Evolutionary conservation across 2,797 vertebrate genomes (phyloP).

Genomic region (Sebastes oblongus): DNA sequence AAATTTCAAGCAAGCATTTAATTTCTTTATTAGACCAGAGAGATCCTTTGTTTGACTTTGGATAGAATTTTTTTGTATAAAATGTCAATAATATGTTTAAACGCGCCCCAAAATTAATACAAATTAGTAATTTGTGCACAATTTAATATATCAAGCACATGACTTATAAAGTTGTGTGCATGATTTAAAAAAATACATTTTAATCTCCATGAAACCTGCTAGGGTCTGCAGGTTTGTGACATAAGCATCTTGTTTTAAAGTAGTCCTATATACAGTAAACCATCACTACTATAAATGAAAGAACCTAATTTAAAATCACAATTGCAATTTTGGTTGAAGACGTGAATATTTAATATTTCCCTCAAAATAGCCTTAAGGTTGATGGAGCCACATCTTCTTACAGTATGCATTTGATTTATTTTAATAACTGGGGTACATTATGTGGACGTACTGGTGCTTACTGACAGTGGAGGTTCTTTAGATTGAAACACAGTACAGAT

Average conservation of each 20-base stretch:
- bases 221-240: neutral
- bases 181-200: too few relatives aligned
- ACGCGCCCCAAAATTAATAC: too few relatives aligned
- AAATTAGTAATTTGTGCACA: too few relatives aligned
- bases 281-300: neutral
- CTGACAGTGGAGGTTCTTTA: neutral
- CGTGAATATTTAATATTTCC: fast-evolving
- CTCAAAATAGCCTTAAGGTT: neutral
- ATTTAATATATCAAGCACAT: too few relatives aligned
- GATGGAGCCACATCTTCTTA: neutral
- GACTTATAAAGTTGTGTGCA: too few relatives aligned
- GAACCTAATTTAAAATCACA: neutral
- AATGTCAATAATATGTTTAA: too few relatives aligned
- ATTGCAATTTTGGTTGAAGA: neutral
- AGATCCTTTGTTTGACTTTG: too few relatives aligned
- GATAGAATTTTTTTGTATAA: too few relatives aligned
- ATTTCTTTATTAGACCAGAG: too few relatives aligned
- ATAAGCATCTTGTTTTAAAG: neutral
- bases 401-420: neutral
- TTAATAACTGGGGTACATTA: neutral
- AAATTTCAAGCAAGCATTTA: too few relatives aligned
- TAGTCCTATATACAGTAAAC: neutral
- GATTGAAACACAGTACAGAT: neutral
- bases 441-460: neutral
- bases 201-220: too few relatives aligned